Evolutionary conservation across 1,140 invertebrate species (phyloP).

Genomic region (Caenorhabditis briggsae): DNA sequence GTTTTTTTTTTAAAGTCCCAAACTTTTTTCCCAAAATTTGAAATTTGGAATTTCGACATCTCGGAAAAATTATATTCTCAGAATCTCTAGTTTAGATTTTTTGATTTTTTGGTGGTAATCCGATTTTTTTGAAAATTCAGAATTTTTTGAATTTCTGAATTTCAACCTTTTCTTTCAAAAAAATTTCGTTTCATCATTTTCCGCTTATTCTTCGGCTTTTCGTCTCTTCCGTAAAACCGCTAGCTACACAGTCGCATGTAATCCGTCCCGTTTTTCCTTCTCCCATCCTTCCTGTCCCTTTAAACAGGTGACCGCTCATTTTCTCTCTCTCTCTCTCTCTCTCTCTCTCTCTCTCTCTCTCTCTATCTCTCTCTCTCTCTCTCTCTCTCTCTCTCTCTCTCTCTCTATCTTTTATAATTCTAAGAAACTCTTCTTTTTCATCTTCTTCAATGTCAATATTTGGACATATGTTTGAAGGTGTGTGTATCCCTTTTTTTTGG

Average conservation of each 20-base stretch:
- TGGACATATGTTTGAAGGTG: not conserved
- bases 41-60: too few relatives aligned
- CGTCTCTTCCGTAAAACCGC: not conserved
- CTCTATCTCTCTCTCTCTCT: not conserved
- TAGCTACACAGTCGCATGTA: not conserved
- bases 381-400: slow-evolving; percentile 70
- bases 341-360: slow-evolving; percentile 67
- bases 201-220: slow-evolving; percentile 39
- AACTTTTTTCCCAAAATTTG: too few relatives aligned
- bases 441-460: slow-evolving; percentile 34
- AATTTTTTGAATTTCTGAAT: too few relatives aligned
- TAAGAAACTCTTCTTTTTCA: not conserved
- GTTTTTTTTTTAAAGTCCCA: too few relatives aligned
- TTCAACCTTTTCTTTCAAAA: not conserved
- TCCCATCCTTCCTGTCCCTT: not conserved
- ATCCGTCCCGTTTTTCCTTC: not conserved
- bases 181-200: not conserved
- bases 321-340: slow-evolving; percentile 67
- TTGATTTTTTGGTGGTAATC: too few relatives aligned
- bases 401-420: not conserved
- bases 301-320: slow-evolving; percentile 7
- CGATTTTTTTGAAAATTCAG: too few relatives aligned
- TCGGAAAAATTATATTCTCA: too few relatives aligned
- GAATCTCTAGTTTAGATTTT: too few relatives aligned
- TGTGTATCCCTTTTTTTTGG: too few relatives aligned